Evolutionary conservation across 2,113 vertebrate genomes (phyloP).

Genomic region (Chionomys nivalis): DNA sequence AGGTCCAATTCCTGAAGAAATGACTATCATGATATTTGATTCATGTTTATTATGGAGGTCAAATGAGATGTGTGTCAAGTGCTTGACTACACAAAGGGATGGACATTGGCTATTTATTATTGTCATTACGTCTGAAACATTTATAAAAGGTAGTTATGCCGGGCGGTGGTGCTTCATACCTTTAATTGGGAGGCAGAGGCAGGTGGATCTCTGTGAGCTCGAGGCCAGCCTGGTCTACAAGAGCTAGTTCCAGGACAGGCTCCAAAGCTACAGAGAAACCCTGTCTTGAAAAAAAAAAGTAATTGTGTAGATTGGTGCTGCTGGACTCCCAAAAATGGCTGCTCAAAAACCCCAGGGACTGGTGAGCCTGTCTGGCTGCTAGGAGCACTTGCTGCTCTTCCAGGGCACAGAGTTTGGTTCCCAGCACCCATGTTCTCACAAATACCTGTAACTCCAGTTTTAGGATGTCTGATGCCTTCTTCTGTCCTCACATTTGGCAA

Average conservation of each 20-base stretch:
- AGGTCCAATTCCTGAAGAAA: not conserved
- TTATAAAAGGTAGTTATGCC: not conserved
- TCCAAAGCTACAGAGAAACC: too few relatives aligned
- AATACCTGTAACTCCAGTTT: not conserved
- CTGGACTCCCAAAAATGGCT: not conserved
- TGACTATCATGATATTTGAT: not conserved
- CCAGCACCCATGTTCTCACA: not conserved
- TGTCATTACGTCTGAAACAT: slow-evolving; percentile 17
- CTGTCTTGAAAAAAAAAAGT: not conserved
- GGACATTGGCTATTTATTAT: not conserved
- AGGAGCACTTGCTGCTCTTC: not conserved
- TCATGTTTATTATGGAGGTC: not conserved
- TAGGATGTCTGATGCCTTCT: not conserved
- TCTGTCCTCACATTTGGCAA: not conserved
- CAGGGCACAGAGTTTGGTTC: not conserved
- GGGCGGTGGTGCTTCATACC: too few relatives aligned
- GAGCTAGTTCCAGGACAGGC: too few relatives aligned
- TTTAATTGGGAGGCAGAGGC: too few relatives aligned
- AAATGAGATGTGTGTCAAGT: not conserved
- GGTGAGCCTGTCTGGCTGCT: not conserved
- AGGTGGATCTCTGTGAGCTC: too few relatives aligned
- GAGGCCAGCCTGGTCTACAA: too few relatives aligned
- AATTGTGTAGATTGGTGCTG: not conserved
- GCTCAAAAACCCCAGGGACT: not conserved
- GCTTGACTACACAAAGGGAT: not conserved